Evolutionary conservation across 2,888 invertebrate genomes (phyloP), one percentile per base, ranked within the genome.

Genomic region (Cheilosia vernalis): DNA sequence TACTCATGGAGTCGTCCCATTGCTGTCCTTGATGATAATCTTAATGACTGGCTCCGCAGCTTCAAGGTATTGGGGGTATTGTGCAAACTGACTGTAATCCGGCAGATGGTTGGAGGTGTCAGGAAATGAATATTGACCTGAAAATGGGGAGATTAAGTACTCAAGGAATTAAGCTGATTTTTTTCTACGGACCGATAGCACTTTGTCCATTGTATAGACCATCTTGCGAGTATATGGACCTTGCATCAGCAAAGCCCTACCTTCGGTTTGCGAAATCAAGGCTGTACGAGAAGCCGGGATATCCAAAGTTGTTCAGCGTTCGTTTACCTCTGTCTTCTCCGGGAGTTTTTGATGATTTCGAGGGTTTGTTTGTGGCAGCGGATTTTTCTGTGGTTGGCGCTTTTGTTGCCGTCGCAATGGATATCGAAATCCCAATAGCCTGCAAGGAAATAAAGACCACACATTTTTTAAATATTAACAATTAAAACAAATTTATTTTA

Each of bases 41-140:
- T 97, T 97, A 88, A 97, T 97, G 19, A 97, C 97, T 5, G 97
- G 97, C 90, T 97, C 97, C 0, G 97, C 97, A 66, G 96, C 96
- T 90, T 96, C 95, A 87, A 95, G 93, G 88, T 95, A 95, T 63
- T 94, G 93, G 2, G 92, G 94, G 89, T 87, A 92, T 0, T 88
- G 91, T 0, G 87, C 72, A 80, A 40, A 88, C 74, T 58, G 87
- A 21, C 49, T 87, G 44, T 78, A 81, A 42, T 87, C 84, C 58
- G 90, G 55, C 89, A 91, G 69, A 89, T 87, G 69, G 72, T 87
- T 74, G 73, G 88, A 58, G 90, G 91, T 70, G 4, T 88, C 88
- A 27, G 86, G 87, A n/a, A 86, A 83, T 30, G 79, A 85, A 51
- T 85, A 85, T 61, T 87, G 85, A 21, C 72, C 87, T 87, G 17